These are phyloP conservation scores for Euura lappo DNA, from an alignment of 1,140 invertebrate genomes.

Conservation along the genomic window DNA sequence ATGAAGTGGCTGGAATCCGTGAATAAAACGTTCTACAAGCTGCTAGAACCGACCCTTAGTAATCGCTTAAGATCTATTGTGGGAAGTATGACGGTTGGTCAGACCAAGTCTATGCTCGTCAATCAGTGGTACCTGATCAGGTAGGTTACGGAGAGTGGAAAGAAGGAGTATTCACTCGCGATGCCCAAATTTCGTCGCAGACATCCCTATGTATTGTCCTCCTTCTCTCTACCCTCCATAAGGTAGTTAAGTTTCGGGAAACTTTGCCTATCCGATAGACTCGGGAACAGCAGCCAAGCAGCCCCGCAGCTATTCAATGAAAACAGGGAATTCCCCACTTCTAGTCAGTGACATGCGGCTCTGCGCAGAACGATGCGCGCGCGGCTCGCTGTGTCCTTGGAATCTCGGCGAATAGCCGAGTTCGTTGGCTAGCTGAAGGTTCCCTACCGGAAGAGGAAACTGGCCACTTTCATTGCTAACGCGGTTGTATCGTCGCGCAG, in stretches of 20 bases:
- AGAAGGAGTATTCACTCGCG: no score
- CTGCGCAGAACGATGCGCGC: background rate
- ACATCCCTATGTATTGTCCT: no score
- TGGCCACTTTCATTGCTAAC: no score
- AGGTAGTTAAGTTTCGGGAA: background rate
- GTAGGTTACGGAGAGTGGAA: background rate
- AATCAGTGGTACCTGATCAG: slow-evolving; percentile 14
- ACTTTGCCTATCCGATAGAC: background rate
- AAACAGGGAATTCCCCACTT: no score
- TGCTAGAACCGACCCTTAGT: slow-evolving; percentile 22
- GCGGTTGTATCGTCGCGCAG: slow-evolving; percentile 6
- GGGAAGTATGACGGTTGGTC: slow-evolving; percentile 23
- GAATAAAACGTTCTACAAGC: slow-evolving; percentile 27
- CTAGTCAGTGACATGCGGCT: background rate
- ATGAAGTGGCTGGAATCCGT: slow-evolving; percentile 27
- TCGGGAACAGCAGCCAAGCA: no score
- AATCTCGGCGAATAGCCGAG: no score
- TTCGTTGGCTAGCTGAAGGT: no score
- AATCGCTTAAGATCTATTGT: slow-evolving; percentile 19
- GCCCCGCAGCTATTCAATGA: no score
- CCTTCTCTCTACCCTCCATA: no score
- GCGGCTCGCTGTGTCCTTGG: no score
- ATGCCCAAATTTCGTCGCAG: no score
- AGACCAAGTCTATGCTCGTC: slow-evolving; percentile 9
- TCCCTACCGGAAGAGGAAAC: no score